phyloP scores from a whole-genome alignment of 2,888 invertebrate genomes.

The Cosmia pyralina region DNA sequence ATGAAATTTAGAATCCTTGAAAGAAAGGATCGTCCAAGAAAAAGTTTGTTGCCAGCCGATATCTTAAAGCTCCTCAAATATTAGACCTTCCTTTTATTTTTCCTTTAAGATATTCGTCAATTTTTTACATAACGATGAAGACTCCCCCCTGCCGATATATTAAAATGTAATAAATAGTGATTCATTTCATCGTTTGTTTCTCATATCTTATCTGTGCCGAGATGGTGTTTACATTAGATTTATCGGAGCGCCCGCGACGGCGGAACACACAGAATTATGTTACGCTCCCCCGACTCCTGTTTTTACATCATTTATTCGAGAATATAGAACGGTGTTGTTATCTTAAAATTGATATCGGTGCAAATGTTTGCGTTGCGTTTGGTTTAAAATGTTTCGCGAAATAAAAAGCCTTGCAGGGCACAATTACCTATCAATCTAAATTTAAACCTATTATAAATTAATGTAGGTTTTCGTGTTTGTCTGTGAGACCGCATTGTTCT shows the following conservation, averaged over 20 bases:
- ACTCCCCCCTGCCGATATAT: slow-evolving; percentile 38
- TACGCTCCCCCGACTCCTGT: slow-evolving; percentile 75
- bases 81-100: not conserved
- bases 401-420: not conserved
- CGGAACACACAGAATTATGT: slow-evolving; percentile 79
- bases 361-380: slow-evolving; percentile 39
- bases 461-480: no score
- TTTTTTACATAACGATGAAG: slow-evolving; percentile 20
- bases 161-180: slow-evolving; percentile 67
- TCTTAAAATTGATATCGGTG: slow-evolving; percentile 68
- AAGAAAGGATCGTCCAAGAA: no score
- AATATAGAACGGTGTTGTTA: slow-evolving; percentile 72
- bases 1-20: slow-evolving; percentile 6
- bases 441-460: no score
- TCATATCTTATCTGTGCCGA: slow-evolving; percentile 57
- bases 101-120: not conserved
- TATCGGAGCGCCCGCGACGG: slow-evolving; percentile 73
- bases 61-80: not conserved
- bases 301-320: slow-evolving; percentile 78
- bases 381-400: slow-evolving; percentile 6
- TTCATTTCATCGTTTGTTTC: slow-evolving; percentile 63
- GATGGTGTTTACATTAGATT: slow-evolving; percentile 82
- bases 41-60: not conserved
- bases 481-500: no score
- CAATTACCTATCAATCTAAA: no score